Base-by-base conservation (phyloP, 2,113 vertebrate species). In the Gasterosteus aculeatus region DNA sequence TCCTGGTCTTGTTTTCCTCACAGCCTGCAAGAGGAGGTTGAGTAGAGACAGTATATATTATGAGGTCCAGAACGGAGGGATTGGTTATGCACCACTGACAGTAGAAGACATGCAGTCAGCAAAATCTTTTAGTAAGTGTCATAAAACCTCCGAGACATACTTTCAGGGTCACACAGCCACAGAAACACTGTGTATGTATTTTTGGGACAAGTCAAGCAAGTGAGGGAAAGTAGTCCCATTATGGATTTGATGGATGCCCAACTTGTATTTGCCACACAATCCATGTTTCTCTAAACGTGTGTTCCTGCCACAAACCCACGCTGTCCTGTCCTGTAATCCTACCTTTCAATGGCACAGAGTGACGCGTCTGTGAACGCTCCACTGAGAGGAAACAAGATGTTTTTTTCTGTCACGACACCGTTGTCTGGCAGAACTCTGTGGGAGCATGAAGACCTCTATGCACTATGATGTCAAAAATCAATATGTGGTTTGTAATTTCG, bases 91-190 rank as follows among this genome's bases (percentile, higher is more conserved):
- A 75, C 83, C 68, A 46, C 78, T 73, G 81, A 76, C 78, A 88
- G 78, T 65, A 75, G 54, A 81, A 84, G 81, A 84, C 76, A 70
- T 75, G 73, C 68, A 82, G 85, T 90, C 89, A 90, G 89, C 89
- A 90, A 81, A 90, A 84, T 88, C 72, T 84, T 82, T 85, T 72
- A 75, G 62, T 56, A 71, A 69, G 77, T 83, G 72, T 80, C 78
- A 85, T 86, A 90, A 90, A 90, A 77, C 83, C 75, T 82, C 73
- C 38, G 68, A 85, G 80, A 81, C 77, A 82, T 38, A 78, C 65
- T 78, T 47, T 65, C 84, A 88, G 84, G 86, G 88, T 88, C 75
- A 75, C 83, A 78, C 67, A 75, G 80, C 74, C 69, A 57, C 69
- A 76, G 65, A 72, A 82, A 80, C 42, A 31, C 64, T 61, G 56